phyloP scores from a whole-genome alignment of 2,888 invertebrate species.

The Drosophila sordidula region DNA sequence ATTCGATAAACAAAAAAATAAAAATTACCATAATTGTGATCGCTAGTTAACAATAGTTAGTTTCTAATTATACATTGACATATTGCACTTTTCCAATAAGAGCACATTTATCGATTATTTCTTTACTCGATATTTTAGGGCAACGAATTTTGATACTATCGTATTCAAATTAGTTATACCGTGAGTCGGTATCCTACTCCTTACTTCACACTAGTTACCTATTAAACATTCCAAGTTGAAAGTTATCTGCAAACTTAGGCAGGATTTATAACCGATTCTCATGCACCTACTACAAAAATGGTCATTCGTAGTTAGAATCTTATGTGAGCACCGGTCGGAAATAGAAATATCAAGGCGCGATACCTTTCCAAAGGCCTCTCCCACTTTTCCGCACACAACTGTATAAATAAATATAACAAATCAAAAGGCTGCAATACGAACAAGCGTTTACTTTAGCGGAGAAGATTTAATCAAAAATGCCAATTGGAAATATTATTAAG shows the following conservation, averaged over 20 bases:
- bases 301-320: conserved; percentile 8
- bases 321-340: conserved; percentile 21
- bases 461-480: conserved; percentile 86
- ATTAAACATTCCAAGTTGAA: conserved; percentile 17
- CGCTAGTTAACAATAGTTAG: too few relatives aligned
- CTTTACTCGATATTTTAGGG: conserved; percentile 7
- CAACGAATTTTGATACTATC: conserved; percentile 5
- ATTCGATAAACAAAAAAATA: neutral
- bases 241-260: conserved; percentile 10
- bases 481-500: conserved; percentile 90
- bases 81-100: too few relatives aligned
- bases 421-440: conserved; percentile 20
- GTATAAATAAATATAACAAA: conserved; percentile 19
- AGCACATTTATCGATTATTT: conserved; percentile 29
- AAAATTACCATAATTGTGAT: too few relatives aligned
- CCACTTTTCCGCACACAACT: conserved; percentile 6
- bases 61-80: neutral
- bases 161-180: conserved; percentile 29
- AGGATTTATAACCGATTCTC: neutral
- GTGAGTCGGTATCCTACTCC: conserved; percentile 26
- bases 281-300: conserved; percentile 11
- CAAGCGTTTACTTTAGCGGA: neutral
- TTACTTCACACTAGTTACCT: conserved; percentile 4
- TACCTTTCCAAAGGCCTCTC: conserved; percentile 16
- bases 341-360: conserved; percentile 9